Evolutionary conservation across 2,113 vertebrate genomes (phyloP).

Genomic region (Forbesichthys agassizii): DNA sequence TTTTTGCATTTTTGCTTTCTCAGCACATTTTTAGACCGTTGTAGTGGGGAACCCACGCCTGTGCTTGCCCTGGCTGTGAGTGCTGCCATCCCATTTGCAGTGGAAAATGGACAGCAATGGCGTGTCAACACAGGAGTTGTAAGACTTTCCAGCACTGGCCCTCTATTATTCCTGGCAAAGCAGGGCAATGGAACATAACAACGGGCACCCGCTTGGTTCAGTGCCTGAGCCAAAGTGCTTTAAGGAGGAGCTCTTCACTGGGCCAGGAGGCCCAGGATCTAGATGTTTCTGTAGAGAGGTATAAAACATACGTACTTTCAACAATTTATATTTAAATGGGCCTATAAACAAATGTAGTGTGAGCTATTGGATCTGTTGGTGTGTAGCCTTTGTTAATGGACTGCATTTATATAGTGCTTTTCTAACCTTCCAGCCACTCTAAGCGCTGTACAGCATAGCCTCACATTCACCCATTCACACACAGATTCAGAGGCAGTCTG

Average conservation of each 20-base stretch:
- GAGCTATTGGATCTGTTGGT: too few species aligned
- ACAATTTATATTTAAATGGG: background rate
- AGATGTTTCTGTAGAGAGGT: conserved; percentile 13
- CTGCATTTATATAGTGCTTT: too few species aligned
- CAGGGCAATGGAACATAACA: conserved; percentile 32
- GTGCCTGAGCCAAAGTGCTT: conserved; percentile 36
- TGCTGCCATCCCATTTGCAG: conserved; percentile 43
- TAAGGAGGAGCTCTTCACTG: conserved; percentile 21
- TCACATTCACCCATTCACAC: too few species aligned
- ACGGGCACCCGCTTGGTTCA: conserved; percentile 52
- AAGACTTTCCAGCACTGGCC: conserved; percentile 58
- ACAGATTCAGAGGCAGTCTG: background rate
- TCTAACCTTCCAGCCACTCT: too few species aligned
- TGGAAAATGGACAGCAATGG: conserved; percentile 28
- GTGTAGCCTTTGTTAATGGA: background rate
- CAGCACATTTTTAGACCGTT: conserved; percentile 23
- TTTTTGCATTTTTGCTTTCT: conserved; percentile 5
- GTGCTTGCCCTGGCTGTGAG: conserved; percentile 15
- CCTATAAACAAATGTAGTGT: background rate
- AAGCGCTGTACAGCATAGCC: too few species aligned
- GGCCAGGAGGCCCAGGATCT: conserved; percentile 36
- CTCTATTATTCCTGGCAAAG: conserved; percentile 58
- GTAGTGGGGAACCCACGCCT: too few species aligned
- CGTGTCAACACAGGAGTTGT: conserved; percentile 46
- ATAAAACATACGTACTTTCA: too few species aligned